phyloP scores from a whole-genome alignment of 2,888 invertebrate species.

The Adelphocoris suturalis region DNA sequence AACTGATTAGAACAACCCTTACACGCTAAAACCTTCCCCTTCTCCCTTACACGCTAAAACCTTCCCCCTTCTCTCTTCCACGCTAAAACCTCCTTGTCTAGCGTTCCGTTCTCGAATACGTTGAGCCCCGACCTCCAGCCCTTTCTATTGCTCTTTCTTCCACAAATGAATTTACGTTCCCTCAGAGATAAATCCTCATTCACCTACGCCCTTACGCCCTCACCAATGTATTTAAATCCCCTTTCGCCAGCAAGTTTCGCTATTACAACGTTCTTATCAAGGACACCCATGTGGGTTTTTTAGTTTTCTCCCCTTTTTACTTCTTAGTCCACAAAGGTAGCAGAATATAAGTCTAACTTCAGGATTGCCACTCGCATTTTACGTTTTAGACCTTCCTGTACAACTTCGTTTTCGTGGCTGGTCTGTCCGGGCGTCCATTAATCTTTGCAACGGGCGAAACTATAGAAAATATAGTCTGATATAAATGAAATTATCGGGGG shows the following conservation, averaged over 20 bases:
- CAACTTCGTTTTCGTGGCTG: too few relatives aligned
- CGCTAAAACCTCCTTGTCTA: too few relatives aligned
- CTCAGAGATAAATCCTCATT: conserved; percentile 30
- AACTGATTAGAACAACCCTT: conserved; percentile 42
- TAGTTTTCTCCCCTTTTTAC: neutral
- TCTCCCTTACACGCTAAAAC: neutral
- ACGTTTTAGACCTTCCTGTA: too few relatives aligned
- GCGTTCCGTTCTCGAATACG: too few relatives aligned
- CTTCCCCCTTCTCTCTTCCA: neutral
- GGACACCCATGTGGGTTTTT: neutral
- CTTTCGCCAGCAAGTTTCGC: neutral
- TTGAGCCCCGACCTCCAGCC: conserved; percentile 3
- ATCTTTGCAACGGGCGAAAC: too few relatives aligned
- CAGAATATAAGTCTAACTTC: too few relatives aligned
- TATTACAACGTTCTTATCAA: neutral
- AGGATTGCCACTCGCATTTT: too few relatives aligned
- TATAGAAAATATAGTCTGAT: too few relatives aligned
- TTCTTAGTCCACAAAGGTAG: too few relatives aligned
- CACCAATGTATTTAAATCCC: neutral
- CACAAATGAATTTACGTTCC: conserved; percentile 16
- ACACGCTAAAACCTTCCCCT: conserved; percentile 2
- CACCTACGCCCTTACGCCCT: neutral
- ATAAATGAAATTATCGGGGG: too few relatives aligned
- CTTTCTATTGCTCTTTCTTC: conserved; percentile 23
- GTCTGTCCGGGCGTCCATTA: too few relatives aligned